Percentiles rank a stretch among this genome's conserved stretches.
These are phyloP conservation scores for Caenorhabditis becei DNA, from an alignment of 2,888 invertebrate genomes.

Conservation along the genomic window DNA sequence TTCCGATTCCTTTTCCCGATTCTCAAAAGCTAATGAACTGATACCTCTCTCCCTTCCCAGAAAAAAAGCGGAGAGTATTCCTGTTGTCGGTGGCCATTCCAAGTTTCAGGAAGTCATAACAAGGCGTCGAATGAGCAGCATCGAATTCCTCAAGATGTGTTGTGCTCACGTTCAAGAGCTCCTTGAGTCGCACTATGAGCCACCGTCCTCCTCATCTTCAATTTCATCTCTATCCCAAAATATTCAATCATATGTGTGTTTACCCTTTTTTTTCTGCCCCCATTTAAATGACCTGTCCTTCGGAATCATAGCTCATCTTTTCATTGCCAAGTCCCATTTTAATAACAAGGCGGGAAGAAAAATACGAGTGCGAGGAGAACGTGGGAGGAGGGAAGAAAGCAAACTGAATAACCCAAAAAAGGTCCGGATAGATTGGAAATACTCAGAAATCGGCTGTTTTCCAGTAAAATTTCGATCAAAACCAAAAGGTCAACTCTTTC, in stretches of 20 bases:
- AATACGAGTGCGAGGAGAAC: not conserved
- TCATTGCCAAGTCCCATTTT: constrained; percentile 8
- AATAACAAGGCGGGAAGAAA: constrained; percentile 5
- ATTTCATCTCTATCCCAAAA: constrained; percentile 18
- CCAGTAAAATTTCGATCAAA: too few relatives aligned
- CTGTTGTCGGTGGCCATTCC: constrained; percentile 3
- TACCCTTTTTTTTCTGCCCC: constrained; percentile 22
- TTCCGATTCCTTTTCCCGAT: not conserved
- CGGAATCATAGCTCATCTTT: constrained; percentile 34
- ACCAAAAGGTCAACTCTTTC: not conserved
- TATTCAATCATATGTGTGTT: constrained; percentile 45
- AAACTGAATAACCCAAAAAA: not conserved
- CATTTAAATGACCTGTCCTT: constrained; percentile 12
- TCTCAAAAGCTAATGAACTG: constrained; percentile 14
- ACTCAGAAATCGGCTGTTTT: constrained; percentile 4
- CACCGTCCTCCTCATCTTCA: constrained; percentile 30
- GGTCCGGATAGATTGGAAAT: not conserved
- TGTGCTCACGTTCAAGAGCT: constrained; percentile 36
- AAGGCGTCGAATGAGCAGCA: constrained; percentile 29
- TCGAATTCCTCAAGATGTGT: constrained; percentile 19
- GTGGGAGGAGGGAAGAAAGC: not conserved
- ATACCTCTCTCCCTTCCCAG: not conserved
- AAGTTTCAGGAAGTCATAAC: constrained; percentile 24
- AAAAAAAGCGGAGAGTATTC: not conserved
- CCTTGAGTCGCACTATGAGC: constrained; percentile 35